Evolutionary conservation across 2,797 vertebrate genomes (phyloP).

Genomic region (Arrhamphus sclerolepis): DNA sequence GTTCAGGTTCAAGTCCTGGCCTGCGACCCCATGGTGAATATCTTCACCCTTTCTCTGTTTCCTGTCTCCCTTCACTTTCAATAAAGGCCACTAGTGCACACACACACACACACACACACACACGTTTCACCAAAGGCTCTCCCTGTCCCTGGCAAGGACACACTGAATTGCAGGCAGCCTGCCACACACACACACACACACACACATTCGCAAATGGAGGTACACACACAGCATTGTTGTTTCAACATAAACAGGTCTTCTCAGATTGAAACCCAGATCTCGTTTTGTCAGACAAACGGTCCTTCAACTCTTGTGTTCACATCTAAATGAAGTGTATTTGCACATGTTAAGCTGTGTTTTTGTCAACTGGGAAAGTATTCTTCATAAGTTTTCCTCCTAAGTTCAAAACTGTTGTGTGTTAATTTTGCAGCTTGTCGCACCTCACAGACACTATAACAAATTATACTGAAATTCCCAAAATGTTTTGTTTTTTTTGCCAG

Average conservation of each 20-base stretch:
- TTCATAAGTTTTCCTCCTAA: no score
- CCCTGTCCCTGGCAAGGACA: slow-evolving; percentile 61
- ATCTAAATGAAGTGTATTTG: no score
- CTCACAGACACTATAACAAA: neutral
- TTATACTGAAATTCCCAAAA: neutral
- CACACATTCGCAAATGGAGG: slow-evolving; percentile 28
- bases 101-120: slow-evolving; percentile 44
- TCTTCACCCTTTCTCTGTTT: no score
- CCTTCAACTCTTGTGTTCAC: slow-evolving; percentile 1
- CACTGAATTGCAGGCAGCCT: slow-evolving; percentile 52
- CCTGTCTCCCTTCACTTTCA: no score
- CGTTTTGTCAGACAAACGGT: slow-evolving; percentile 2
- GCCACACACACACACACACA: slow-evolving; percentile 38
- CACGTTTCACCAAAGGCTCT: slow-evolving; percentile 52
- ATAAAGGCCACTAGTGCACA: neutral
- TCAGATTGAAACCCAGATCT: slow-evolving; percentile 9
- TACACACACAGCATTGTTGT: slow-evolving; percentile 23
- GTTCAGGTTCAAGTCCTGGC: no score
- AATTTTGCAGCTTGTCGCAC: slow-evolving; percentile 5
- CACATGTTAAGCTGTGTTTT: no score
- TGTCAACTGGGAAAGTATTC: no score
- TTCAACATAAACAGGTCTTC: slow-evolving; percentile 18
- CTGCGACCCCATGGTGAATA: no score
- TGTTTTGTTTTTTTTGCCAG: slow-evolving; percentile 4
- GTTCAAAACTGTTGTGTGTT: neutral